Evolutionary conservation across 2,888 invertebrate genomes (phyloP).

Genomic region (Catonia carolina): DNA sequence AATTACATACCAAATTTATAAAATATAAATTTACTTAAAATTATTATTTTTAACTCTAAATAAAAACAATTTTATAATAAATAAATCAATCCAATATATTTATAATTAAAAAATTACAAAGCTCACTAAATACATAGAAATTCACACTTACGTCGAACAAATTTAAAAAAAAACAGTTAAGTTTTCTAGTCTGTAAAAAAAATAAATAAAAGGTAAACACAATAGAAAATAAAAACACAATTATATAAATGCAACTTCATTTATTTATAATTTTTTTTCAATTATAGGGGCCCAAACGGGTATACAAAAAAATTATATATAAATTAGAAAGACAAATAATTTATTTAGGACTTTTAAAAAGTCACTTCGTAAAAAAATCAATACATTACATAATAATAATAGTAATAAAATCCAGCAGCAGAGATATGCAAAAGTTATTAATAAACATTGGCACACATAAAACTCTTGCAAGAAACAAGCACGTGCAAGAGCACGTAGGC

Average conservation of each 20-base stretch:
- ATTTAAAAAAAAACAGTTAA: background rate
- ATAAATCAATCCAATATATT: too few species aligned
- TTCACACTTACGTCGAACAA: background rate
- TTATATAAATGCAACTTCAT: constrained; percentile 34
- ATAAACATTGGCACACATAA: constrained; percentile 26
- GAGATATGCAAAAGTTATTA: constrained; percentile 13
- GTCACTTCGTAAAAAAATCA: constrained; percentile 2
- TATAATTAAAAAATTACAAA: too few species aligned
- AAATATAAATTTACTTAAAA: too few species aligned
- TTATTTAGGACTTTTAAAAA: too few species aligned
- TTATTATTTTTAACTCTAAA: too few species aligned
- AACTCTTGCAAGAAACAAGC: constrained; percentile 16
- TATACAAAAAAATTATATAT: constrained; percentile 31
- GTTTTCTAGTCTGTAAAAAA: background rate
- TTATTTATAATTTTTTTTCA: constrained; percentile 28
- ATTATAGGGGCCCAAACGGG: constrained; percentile 31
- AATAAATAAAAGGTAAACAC: background rate
- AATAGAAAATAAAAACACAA: constrained; percentile 2
- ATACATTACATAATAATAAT: constrained; percentile 25
- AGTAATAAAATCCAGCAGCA: constrained; percentile 24
- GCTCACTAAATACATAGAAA: too few species aligned
- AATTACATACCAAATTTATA: too few species aligned
- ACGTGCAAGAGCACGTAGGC: constrained; percentile 3
- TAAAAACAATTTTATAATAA: too few species aligned
- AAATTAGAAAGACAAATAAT: too few species aligned